A percentile compares a stretch with the other conserved stretches of the same genome.
phyloP scores from a whole-genome alignment of 2,888 invertebrate genomes.

The Orgyia antiqua region DNA sequence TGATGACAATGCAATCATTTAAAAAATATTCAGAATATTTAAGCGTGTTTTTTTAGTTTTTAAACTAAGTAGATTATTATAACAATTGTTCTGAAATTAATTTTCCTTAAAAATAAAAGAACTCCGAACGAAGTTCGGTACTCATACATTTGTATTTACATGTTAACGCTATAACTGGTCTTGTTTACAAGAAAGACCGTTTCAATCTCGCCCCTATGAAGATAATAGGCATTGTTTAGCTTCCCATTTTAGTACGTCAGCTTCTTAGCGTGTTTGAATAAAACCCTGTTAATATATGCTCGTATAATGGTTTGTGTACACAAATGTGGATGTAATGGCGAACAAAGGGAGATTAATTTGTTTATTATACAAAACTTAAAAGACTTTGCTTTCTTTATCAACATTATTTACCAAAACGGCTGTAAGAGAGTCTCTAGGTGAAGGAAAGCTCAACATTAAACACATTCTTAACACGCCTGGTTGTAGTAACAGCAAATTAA shows the following conservation, averaged over 20 bases:
- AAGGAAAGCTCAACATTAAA: too few species aligned
- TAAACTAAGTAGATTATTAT: too few species aligned
- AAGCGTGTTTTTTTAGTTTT: too few species aligned
- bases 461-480: too few species aligned
- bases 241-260: constrained; percentile 41
- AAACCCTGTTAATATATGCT: constrained; percentile 33
- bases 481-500: too few species aligned
- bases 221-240: constrained; percentile 46
- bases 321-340: constrained; percentile 4
- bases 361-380: neutral
- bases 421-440: too few species aligned
- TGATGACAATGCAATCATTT: too few species aligned
- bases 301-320: constrained; percentile 17
- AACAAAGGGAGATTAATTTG: neutral
- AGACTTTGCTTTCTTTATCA: too few species aligned
- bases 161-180: constrained; percentile 23
- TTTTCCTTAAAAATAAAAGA: neutral
- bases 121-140: constrained; percentile 10
- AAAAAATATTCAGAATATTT: too few species aligned
- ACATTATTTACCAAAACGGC: too few species aligned
- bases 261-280: constrained; percentile 41
- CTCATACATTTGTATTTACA: constrained; percentile 13
- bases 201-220: constrained; percentile 43
- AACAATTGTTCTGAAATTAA: too few species aligned
- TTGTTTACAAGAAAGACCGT: constrained; percentile 42